Evolutionary conservation across 2,888 invertebrate genomes (phyloP).

Genomic region (Drosophila gaucha): DNA sequence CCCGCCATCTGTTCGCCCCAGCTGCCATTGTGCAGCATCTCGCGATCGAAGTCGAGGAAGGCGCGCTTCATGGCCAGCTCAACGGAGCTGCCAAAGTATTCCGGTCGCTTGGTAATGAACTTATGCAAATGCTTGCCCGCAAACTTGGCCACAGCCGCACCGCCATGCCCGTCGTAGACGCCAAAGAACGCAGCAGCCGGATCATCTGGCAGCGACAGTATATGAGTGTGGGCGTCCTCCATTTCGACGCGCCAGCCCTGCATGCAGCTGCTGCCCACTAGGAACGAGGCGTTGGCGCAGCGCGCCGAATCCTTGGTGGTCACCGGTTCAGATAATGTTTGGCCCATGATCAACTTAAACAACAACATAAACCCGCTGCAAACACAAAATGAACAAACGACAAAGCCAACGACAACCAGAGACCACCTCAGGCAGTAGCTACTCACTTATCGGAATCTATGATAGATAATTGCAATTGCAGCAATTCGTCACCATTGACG

Average conservation of each 20-base stretch:
- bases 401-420: not conserved
- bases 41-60: conserved; percentile 95
- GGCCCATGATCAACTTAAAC: conserved; percentile 90
- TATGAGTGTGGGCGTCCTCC: conserved; percentile 99
- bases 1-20: conserved; percentile 97
- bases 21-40: conserved; percentile 94
- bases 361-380: conserved; percentile 11
- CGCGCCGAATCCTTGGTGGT: conserved; percentile 94
- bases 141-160: conserved; percentile 96
- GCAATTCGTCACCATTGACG: conserved; percentile 8
- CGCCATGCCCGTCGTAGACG: conserved; percentile 92
- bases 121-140: conserved; percentile 98
- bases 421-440: no score
- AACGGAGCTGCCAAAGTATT: conserved; percentile 91
- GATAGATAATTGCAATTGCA: not conserved
- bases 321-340: conserved; percentile 98
- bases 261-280: conserved; percentile 97
- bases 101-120: conserved; percentile 92
- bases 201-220: conserved; percentile 96
- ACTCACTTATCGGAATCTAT: conserved; percentile 39
- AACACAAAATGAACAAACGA: not conserved
- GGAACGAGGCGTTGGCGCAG: conserved; percentile 89
- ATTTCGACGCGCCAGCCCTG: conserved; percentile 99
- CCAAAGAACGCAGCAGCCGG: conserved; percentile 97
- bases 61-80: conserved; percentile 93